Base-by-base conservation (phyloP, 1,140 invertebrate genomes). In the Macrocentrus cingulum region DNA sequence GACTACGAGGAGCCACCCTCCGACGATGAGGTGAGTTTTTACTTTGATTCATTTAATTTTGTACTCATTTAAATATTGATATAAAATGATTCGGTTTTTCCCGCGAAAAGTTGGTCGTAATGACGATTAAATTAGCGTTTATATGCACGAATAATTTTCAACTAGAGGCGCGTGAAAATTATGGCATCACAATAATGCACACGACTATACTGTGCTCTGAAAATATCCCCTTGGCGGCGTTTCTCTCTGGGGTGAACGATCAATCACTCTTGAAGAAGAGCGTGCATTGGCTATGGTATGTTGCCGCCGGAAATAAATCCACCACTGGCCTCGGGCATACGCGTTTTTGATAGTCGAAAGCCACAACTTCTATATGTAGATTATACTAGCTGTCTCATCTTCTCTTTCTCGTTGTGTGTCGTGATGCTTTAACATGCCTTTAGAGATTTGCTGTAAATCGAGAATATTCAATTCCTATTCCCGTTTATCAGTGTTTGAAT, bases 1-100 rank as follows among this genome's bases (percentile, higher is more conserved):
- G 77, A 80, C 63, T 79, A 79, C 41, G 77, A 80, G 63, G 76
- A 80, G 39, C 76, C 75, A 25, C 29, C 64, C 18, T 73, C 72
- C 2, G 76, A 76, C 11, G 66, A 67, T 32, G 76, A 79, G 72
- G 77, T 75, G 53, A 72, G 71, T 34, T 59, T 49, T 49, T 34
- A 7, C 32, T 19, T 8, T 37, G 16, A 2, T 44, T 44, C 15
- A 5, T 8, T 19, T 36, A 19, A 11, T 36, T 37, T 36, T 52
- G 32, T 8, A 36, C 29, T 52, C 41, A 16, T n/a, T 39, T 8
- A 13, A 52, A 22, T 25, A 25, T 49, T 49, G 22, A 49, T 49
- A 23, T 49, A 11, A 34, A 11, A 34, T 7, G 6, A 7, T 34
- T 34, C n/a, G n/a, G n/a, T n/a, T n/a, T n/a, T n/a, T n/a, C n/a